Evolutionary conservation across 2,888 invertebrate species (phyloP).

Genomic region (Rhagophthalmus giganteus): DNA sequence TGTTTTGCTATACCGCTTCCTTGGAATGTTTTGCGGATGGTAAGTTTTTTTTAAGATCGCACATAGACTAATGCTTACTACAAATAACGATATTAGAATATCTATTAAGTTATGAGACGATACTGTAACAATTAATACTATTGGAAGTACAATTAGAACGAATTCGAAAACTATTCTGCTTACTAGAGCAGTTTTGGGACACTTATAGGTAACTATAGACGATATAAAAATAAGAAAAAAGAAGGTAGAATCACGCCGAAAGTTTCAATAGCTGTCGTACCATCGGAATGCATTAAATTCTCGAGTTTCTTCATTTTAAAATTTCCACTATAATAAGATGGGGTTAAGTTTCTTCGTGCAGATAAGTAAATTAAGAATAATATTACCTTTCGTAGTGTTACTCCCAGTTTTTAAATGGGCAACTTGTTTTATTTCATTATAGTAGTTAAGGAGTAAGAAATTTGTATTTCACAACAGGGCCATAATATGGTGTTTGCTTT

Average conservation of each 20-base stretch:
- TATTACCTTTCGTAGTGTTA: too few species aligned
- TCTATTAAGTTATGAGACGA: slow-evolving; percentile 52
- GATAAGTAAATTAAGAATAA: too few species aligned
- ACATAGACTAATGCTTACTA: slow-evolving; percentile 28
- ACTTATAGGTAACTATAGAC: slow-evolving; percentile 41
- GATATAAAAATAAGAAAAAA: slow-evolving; percentile 45
- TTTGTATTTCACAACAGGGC: too few species aligned
- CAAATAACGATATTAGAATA: slow-evolving; percentile 33
- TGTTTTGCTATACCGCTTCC: background rate
- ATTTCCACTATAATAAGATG: background rate
- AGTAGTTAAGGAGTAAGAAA: background rate
- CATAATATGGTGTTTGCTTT: too few species aligned
- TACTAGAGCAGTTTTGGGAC: slow-evolving; percentile 27
- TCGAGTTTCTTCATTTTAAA: slow-evolving; percentile 39
- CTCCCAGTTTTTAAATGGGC: background rate
- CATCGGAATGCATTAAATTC: slow-evolving; percentile 61
- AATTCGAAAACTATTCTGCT: slow-evolving; percentile 59
- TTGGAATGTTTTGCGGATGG: background rate
- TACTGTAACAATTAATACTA: slow-evolving; percentile 62
- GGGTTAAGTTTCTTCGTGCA: too few species aligned
- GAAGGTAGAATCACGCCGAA: slow-evolving; percentile 49
- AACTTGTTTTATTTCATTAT: background rate
- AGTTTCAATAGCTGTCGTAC: slow-evolving; percentile 60
- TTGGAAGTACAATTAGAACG: slow-evolving; percentile 59
- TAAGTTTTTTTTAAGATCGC: slow-evolving; percentile 7